Percentiles rank a stretch among this genome's conserved stretches.
Evolutionary conservation across 2,888 invertebrate species (phyloP).

Genomic region (Ornithoptera priamus): DNA sequence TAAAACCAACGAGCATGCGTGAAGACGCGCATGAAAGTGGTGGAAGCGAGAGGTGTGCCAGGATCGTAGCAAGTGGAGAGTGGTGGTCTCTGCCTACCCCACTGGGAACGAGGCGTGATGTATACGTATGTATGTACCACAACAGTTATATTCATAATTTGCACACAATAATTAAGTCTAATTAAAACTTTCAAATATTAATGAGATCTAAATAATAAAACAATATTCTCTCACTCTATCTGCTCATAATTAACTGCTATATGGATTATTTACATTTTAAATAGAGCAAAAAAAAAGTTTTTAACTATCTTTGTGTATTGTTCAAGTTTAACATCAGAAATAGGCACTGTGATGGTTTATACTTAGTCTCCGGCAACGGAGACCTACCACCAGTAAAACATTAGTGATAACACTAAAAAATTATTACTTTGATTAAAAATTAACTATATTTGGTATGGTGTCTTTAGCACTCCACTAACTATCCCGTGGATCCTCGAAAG

Average conservation of each 20-base stretch:
- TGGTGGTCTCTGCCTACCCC: no score
- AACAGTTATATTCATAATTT: neutral
- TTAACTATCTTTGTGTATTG: no score
- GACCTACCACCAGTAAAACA: neutral
- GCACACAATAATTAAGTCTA: neutral
- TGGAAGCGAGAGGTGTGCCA: no score
- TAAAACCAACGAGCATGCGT: no score
- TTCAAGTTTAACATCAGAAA: no score
- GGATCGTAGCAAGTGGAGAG: no score
- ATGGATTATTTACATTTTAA: neutral
- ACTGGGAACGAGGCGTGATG: no score
- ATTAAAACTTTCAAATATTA: neutral
- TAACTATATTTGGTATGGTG: slow-evolving; percentile 1
- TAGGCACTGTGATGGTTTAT: no score
- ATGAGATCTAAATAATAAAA: neutral
- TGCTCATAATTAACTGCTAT: neutral
- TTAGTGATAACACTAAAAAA: neutral
- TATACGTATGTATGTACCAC: no score
- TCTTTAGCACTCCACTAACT: neutral
- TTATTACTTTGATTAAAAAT: neutral
- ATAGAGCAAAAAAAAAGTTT: neutral
- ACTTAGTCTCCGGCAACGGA: no score
- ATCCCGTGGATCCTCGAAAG: no score
- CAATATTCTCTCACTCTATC: neutral
- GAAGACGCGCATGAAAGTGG: no score